A percentile compares a stretch with the other conserved stretches of the same genome.
phyloP scores from a whole-genome alignment of 2,888 invertebrate species.

The Drosophila parthenogenetica region DNA sequence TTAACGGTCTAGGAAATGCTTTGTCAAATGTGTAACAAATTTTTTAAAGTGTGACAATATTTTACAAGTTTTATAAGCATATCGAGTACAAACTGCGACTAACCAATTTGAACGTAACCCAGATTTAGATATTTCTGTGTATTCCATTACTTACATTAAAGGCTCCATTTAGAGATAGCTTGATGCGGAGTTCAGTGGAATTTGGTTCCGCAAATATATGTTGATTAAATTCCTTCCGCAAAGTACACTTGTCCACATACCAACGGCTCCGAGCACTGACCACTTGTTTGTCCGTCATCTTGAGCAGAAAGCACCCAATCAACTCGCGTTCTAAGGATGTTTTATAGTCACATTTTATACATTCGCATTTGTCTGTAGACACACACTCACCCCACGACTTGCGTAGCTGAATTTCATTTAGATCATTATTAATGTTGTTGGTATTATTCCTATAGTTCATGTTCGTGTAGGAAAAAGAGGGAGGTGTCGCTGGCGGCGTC shows the following conservation, averaged over 20 bases:
- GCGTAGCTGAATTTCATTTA: constrained; percentile 9
- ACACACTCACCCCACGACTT: constrained; percentile 57
- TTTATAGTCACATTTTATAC: too few species aligned
- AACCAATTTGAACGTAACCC: neutral
- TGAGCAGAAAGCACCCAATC: constrained; percentile 71
- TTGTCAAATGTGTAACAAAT: neutral
- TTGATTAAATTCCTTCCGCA: constrained; percentile 54
- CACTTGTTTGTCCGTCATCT: constrained; percentile 60
- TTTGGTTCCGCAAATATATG: constrained; percentile 36
- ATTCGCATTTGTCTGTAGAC: too few species aligned
- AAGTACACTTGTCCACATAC: constrained; percentile 59
- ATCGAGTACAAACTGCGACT: too few species aligned
- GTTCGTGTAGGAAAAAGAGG: constrained; percentile 22
- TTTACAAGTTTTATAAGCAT: neutral
- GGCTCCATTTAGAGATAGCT: constrained; percentile 44
- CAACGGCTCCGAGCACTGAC: constrained; percentile 60
- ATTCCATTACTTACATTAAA: constrained; percentile 62
- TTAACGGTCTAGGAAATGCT: neutral
- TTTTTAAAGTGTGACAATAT: neutral
- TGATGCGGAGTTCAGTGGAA: constrained; percentile 24
- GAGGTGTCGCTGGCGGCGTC: constrained; percentile 54
- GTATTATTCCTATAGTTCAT: constrained; percentile 17
- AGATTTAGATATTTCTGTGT: too few species aligned
- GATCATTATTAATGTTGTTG: constrained; percentile 10
- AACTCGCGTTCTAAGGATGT: constrained; percentile 62